Conservation (phyloP, 2,888 invertebrate species). For the Calameuta filiformis region DNA sequence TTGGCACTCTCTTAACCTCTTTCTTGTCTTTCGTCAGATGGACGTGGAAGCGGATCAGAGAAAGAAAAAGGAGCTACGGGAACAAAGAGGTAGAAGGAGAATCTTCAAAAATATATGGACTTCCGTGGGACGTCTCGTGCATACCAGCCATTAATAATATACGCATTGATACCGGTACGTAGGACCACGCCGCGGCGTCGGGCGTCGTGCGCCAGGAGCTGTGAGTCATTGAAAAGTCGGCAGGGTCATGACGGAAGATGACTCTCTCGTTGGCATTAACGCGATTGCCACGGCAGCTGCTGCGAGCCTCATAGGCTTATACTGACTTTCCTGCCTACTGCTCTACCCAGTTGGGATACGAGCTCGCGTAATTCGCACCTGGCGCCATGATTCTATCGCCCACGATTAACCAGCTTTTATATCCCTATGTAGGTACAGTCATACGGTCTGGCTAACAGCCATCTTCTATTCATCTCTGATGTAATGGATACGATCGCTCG, state of each 20-base stretch:
- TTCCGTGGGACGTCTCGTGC: conserved; percentile 9
- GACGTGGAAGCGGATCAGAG: background rate
- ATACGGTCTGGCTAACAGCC: background rate
- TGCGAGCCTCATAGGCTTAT: conserved; percentile 25
- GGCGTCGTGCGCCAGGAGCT: conserved; percentile 21
- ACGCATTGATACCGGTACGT: conserved; percentile 13
- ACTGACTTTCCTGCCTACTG: conserved; percentile 16
- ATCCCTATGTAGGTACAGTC: background rate
- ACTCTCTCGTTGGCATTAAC: conserved; percentile 46
- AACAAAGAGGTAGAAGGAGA: background rate
- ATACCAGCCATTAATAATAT: conserved; percentile 11
- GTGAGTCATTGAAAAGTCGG: conserved; percentile 38
- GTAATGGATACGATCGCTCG: background rate
- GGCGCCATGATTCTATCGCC: conserved; percentile 60
- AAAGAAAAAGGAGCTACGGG: background rate
- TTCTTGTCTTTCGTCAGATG: background rate
- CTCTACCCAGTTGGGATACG: background rate
- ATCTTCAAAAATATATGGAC: background rate
- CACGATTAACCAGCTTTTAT: conserved; percentile 7
- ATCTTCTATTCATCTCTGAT: background rate
- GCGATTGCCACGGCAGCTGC: conserved; percentile 49
- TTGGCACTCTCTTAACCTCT: background rate
- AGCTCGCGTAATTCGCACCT: conserved; percentile 59
- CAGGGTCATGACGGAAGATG: conserved; percentile 21
- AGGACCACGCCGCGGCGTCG: conserved; percentile 8